Base-by-base conservation (phyloP, 2,113 vertebrate species). In the Promerops cafer region DNA sequence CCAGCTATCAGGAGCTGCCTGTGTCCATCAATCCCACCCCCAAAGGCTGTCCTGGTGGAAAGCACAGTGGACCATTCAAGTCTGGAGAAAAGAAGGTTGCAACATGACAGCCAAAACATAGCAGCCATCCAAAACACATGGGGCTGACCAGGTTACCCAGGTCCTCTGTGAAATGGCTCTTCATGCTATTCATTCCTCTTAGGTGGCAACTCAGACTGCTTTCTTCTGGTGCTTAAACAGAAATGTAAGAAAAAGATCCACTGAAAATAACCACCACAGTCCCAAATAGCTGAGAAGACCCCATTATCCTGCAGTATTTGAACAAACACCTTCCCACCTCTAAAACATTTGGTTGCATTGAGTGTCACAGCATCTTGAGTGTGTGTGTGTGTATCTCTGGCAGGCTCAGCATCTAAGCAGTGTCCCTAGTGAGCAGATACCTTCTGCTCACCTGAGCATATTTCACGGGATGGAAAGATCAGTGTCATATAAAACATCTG, bases 21-120 rank as follows among this genome's bases (percentile, higher is more conserved):
- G 0, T 53, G 61, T 20, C n/a, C 49, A 20, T 61, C 2, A 1
- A 2, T 60, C 10, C n/a, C 6, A 1, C 9, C 28, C n/a, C 68
- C 0, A 0, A 63, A 80, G 57, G 40, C 45, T 44, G 16, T 64
- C 12, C 44, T 3, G 11, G 16, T 37, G 31, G 35, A 78, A 10
- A 56, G 19, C 9, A 39, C 39, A 5, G 60, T 54, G 45, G 35
- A 44, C 21, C 23, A 11, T 68, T 64, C 24, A 79, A 68, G n/a
- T 10, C 31, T 27, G 31, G 45, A 49, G 26, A 57, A 30, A 80
- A 66, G 1, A 2, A 22, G 7, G 11, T 26, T 72, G 26, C 31
- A 83, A 31, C 0, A 0, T 56, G 57, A 53, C 17, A 84, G 30
- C 22, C 21, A 20, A n/a, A 77, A 53, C 17, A 52, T 8, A 83